phyloP scores from a whole-genome alignment of 2,888 invertebrate species.

The Drosophila prolongata region DNA sequence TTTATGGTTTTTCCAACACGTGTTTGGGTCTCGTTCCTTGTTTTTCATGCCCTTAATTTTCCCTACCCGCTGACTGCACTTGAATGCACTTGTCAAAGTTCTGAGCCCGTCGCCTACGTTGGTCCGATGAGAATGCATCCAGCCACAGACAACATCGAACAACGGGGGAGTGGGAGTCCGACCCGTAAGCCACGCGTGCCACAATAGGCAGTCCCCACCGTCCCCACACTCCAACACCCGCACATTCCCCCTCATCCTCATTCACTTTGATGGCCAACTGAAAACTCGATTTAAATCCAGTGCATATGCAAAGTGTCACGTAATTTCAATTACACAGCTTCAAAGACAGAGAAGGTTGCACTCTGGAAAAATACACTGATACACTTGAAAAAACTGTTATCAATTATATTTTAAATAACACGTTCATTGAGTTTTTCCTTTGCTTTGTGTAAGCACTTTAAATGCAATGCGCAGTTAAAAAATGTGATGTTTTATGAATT shows the following conservation, averaged over 20 bases:
- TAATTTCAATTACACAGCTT: constrained; percentile 77
- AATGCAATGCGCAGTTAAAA: too few species aligned
- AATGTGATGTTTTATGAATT: too few species aligned
- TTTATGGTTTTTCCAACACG: constrained; percentile 33
- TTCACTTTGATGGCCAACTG: constrained; percentile 59
- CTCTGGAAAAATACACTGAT: not conserved
- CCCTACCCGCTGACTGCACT: constrained; percentile 49
- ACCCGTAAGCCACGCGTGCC: constrained; percentile 56
- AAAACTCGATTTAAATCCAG: constrained; percentile 76
- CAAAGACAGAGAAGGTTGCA: constrained; percentile 25
- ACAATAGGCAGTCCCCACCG: constrained; percentile 56
- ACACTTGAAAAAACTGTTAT: not conserved
- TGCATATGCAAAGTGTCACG: constrained; percentile 79
- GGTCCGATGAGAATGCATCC: constrained; percentile 29
- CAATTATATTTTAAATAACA: too few species aligned
- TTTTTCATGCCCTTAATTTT: constrained; percentile 15
- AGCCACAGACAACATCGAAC: constrained; percentile 34
- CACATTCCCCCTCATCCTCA: not conserved
- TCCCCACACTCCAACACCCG: not conserved
- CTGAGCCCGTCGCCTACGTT: constrained; percentile 54
- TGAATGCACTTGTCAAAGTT: constrained; percentile 70
- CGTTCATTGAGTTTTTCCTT: too few species aligned
- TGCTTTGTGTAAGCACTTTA: too few species aligned
- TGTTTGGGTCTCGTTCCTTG: constrained; percentile 14
- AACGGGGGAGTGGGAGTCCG: constrained; percentile 2